Evolutionary conservation across 2,113 vertebrate genomes (phyloP).

Genomic region (Romanogobio albipinnatus): DNA sequence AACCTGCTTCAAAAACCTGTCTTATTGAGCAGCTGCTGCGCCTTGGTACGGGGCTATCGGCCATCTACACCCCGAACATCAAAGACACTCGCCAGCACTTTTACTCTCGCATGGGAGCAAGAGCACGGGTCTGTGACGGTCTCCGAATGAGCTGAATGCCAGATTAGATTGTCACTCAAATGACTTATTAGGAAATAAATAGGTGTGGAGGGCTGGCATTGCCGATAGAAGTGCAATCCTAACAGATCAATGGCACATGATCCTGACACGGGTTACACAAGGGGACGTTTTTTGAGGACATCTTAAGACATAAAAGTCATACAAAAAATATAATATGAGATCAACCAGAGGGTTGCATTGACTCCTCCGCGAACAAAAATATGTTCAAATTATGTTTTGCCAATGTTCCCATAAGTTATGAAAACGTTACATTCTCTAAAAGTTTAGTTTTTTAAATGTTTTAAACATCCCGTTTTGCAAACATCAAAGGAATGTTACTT

Average conservation of each 20-base stretch:
- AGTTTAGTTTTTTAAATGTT: too few species aligned
- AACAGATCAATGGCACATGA: conserved; percentile 39
- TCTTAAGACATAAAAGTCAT: not conserved
- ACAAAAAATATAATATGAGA: too few species aligned
- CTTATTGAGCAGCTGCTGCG: conserved; percentile 5
- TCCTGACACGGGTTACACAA: conserved; percentile 18
- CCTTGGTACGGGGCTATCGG: conserved; percentile 21
- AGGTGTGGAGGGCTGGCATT: conserved; percentile 43
- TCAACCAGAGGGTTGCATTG: too few species aligned
- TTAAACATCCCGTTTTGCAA: too few species aligned
- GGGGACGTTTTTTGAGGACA: not conserved
- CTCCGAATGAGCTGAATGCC: conserved; percentile 50
- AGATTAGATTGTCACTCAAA: conserved; percentile 58
- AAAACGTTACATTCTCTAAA: too few species aligned
- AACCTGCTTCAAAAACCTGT: conserved; percentile 39
- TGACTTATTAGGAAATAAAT: conserved; percentile 47
- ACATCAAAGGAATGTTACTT: too few species aligned
- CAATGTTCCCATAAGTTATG: too few species aligned
- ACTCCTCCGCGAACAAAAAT: too few species aligned
- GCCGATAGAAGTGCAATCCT: conserved; percentile 51
- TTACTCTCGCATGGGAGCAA: not conserved
- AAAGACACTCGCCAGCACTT: not conserved
- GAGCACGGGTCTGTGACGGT: not conserved
- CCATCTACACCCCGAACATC: conserved; percentile 24
- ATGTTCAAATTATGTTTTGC: too few species aligned